Evolutionary conservation across 1,140 invertebrate species (phyloP), one percentile per base, ranked within the genome.

Genomic region (Choristoneura fumiferana): DNA sequence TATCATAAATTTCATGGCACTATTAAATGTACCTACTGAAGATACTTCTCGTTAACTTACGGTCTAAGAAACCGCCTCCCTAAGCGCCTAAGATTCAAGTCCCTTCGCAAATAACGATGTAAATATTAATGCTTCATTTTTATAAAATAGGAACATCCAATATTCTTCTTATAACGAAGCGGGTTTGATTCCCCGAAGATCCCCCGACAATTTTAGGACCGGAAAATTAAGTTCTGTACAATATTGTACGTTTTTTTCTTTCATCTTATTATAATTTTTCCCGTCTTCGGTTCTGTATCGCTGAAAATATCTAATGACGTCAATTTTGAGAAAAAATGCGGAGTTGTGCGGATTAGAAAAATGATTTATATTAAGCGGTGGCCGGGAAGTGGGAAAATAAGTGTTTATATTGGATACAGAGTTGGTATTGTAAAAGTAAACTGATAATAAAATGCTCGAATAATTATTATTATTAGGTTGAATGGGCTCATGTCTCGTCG

Each of bases 171-270:
- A 49, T 29, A 49, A 49, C 18, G 43, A 49, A 49, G 18, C 18
- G 43, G 22, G 4, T 49, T 29, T 49, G 18, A 49, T 49, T 49
- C 43, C 43, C 43, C 18, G 12, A 10, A 49, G 43, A 49, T 49
- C 10, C 22, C 18, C 17, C 9, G 22, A 15, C 18, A 49, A 5
- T 49, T 12, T 22, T 22, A 17, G 43, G 43, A 49, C 43, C 43
- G 43, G 43, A 49, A 49, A 49, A 49, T 49, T 29, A 49, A 49
- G 43, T 22, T 43, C 40, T 43, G 40, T 49, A 49, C 43, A 49
- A 49, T 49, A 29, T 49, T 49, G 43, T 49, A 29, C 43, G 10
- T 49, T 49, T 29, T 29, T 29, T 49, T 49, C 43, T 49, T 49
- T 49, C 43, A 29, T 49, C 43, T 49, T 49, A n/a, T 29, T 45